phyloP scores from a whole-genome alignment of 1,140 invertebrate genomes.

The Neomicropteryx cornuta region DNA sequence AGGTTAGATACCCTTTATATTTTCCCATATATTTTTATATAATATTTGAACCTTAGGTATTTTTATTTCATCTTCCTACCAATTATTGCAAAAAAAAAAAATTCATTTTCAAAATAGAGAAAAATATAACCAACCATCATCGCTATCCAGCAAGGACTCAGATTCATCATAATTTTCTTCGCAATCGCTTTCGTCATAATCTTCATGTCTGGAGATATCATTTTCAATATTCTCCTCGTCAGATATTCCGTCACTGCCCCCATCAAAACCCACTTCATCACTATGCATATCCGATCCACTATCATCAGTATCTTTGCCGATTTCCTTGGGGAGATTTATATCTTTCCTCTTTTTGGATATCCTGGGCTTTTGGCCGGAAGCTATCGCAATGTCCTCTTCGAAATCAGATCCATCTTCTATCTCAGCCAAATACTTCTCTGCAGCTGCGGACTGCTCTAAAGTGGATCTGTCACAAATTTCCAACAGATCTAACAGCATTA shows the following conservation, averaged over 20 bases:
- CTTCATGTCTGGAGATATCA: conserved; percentile 10
- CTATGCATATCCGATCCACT: conserved; percentile 28
- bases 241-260: too few relatives aligned
- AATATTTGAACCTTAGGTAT: too few relatives aligned
- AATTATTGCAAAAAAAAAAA: too few relatives aligned
- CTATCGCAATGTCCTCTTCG: conserved; percentile 47
- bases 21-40: too few relatives aligned
- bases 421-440: conserved; percentile 50
- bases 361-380: conserved; percentile 29
- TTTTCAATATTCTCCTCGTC: conserved; percentile 12
- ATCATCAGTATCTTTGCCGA: conserved; percentile 22
- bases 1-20: too few relatives aligned
- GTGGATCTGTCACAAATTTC: conserved; percentile 70
- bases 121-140: too few relatives aligned
- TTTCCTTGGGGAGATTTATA: conserved; percentile 12
- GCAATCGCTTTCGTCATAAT: background rate
- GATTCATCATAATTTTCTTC: too few relatives aligned
- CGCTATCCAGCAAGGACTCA: too few relatives aligned
- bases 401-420: conserved; percentile 50
- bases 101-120: too few relatives aligned
- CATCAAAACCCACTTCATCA: conserved; percentile 23
- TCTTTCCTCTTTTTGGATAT: conserved; percentile 21
- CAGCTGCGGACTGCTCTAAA: conserved; percentile 46
- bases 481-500: conserved; percentile 48
- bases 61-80: too few relatives aligned